Base-by-base conservation (phyloP, 2,113 vertebrate species). In the Miniopterus natalensis region DNA sequence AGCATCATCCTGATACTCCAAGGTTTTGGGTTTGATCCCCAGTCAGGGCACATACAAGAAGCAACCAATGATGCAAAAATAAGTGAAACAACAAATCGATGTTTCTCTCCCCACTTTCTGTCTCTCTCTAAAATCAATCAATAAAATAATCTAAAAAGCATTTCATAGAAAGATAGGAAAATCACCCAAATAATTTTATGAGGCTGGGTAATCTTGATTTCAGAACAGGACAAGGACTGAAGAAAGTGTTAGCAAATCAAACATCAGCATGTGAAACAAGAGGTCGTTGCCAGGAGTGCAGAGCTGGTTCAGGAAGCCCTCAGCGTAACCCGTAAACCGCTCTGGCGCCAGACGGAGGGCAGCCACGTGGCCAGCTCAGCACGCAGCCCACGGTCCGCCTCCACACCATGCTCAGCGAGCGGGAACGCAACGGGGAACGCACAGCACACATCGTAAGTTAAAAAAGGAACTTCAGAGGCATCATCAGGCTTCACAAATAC, bases 351-450 rank as follows among this genome's bases (percentile, higher is more conserved):
- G 7, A 25, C 3, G 31, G 42, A 53, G 8, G 10, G 8, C 1
- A 27, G 9, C 31, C 3, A 4, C 0, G 14, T 0, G 20, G 7
- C 53, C 51, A 2, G 49, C 61, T 83, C 27, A 31, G 4, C 7
- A 53, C 0, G 5, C 31, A 53, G 11, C 40, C 47, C 61, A 8
- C 10, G 3, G n/a, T 0, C 25, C 6, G 25, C 31, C 49, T 77
- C 13, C 75, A 2, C 51, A 18, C 6, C 8, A 21, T 0, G 21
- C 63, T 12, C 23, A 45, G 42, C 7, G 20, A 42, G 73, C 40
- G 6, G 65, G 57, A 12, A 29, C 0, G 51, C 8, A 10, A 20
- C 0, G 4, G 25, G 3, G 47, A 66, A 21, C 3, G 12, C 14
- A 7, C 3, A 13, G 27, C 61, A 29, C 25, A 20, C 20, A 2